Evolutionary conservation across 2,888 invertebrate species (phyloP).

Genomic region (Eurytoma californica): DNA sequence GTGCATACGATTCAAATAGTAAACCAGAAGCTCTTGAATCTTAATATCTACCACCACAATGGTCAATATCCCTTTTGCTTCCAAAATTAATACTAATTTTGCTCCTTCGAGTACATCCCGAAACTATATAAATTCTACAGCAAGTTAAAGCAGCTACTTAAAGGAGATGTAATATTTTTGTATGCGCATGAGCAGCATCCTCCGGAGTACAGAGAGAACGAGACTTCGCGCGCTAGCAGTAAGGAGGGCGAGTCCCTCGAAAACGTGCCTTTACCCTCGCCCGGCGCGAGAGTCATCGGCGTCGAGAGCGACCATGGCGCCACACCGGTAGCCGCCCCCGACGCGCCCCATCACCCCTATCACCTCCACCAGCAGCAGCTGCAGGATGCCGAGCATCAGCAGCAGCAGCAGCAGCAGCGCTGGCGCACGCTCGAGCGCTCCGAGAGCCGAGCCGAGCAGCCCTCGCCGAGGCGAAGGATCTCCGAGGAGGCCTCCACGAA

Average conservation of each 20-base stretch:
- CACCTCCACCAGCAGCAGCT: conserved; percentile 44
- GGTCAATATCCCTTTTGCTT: no score
- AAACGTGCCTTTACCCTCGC: conserved; percentile 70
- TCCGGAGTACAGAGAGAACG: conserved; percentile 66
- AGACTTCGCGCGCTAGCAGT: conserved; percentile 66
- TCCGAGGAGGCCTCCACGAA: conserved; percentile 36
- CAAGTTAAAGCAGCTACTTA: no score
- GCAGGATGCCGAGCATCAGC: conserved; percentile 35
- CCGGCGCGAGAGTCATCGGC: conserved; percentile 65
- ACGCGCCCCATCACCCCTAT: conserved; percentile 15
- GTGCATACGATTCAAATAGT: no score
- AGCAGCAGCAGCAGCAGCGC: conserved; percentile 23
- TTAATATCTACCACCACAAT: no score
- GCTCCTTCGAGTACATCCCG: no score
- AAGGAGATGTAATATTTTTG: no score
- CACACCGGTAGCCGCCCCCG: conserved; percentile 68
- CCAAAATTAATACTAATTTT: no score
- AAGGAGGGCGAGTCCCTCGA: conserved; percentile 70
- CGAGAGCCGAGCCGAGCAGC: conserved; percentile 44
- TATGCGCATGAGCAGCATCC: conserved; percentile 61
- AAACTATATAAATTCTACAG: no score
- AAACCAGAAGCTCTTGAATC: no score
- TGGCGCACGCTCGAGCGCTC: conserved; percentile 66
- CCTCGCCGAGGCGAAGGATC: conserved; percentile 32
- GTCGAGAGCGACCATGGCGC: conserved; percentile 62